A percentile compares a stretch with the other conserved stretches of the same genome.
phyloP scores from a whole-genome alignment of 2,113 vertebrate species.

The Herpailurus yagouaroundi region DNA sequence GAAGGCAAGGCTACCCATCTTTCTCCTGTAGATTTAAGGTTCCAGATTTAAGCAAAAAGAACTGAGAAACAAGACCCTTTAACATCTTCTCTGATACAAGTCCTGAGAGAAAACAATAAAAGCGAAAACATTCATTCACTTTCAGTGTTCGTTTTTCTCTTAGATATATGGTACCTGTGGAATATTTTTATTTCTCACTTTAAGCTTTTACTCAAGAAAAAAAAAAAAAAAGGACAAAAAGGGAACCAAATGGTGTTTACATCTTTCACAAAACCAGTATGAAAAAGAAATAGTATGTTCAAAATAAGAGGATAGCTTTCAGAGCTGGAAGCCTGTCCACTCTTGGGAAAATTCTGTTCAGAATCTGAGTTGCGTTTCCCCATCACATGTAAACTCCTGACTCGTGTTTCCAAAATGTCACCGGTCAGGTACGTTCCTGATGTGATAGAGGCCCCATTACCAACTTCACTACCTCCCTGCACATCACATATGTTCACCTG shows the following conservation, averaged over 20 bases:
- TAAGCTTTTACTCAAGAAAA: constrained; percentile 66
- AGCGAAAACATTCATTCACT: background rate
- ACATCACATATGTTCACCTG: constrained; percentile 72
- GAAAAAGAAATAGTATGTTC: constrained; percentile 36
- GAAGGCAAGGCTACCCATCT: background rate
- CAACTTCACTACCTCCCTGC: constrained; percentile 78
- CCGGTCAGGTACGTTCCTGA: constrained; percentile 79
- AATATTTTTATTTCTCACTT: constrained; percentile 63
- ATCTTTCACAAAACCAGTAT: constrained; percentile 51
- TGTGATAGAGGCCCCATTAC: constrained; percentile 83
- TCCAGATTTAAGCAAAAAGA: constrained; percentile 23
- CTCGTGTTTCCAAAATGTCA: constrained; percentile 19
- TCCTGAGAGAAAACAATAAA: constrained; percentile 44
- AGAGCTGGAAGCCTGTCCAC: background rate
- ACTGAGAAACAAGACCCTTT: constrained; percentile 10
- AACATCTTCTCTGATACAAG: constrained; percentile 21
- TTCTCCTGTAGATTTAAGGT: background rate
- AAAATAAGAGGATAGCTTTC: constrained; percentile 33
- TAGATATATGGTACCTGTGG: background rate
- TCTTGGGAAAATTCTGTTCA: background rate
- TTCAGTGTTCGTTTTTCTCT: constrained; percentile 37
- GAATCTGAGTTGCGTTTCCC: background rate
- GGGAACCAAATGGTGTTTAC: constrained; percentile 12
- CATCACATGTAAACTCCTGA: background rate
- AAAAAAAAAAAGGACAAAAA: background rate